phyloP scores from a whole-genome alignment of 2,888 invertebrate species.

The Cyrtodaria siliqua region DNA sequence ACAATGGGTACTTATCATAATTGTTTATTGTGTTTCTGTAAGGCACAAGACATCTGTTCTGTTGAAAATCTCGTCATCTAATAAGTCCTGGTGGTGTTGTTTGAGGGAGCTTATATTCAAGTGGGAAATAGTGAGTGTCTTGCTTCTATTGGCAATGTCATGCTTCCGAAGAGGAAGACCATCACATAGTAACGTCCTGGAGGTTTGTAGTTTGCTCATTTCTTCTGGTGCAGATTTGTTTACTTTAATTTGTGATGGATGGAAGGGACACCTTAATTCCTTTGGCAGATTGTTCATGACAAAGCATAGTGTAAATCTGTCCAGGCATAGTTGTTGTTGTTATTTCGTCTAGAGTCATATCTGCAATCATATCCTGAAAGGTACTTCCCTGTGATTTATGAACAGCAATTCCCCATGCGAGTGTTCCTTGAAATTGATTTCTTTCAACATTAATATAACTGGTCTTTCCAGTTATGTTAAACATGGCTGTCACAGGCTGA shows the following conservation, averaged over 20 bases:
- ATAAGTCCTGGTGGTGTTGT: constrained; percentile 15
- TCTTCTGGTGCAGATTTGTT: constrained; percentile 32
- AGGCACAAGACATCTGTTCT: constrained; percentile 15
- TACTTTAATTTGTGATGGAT: constrained; percentile 34
- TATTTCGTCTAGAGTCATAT: constrained; percentile 10
- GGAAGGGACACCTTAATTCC: constrained; percentile 40
- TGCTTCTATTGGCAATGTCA: too few species aligned
- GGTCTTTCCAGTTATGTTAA: constrained; percentile 10
- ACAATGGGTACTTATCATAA: too few species aligned
- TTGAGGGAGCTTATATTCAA: constrained; percentile 23
- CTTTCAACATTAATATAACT: constrained; percentile 23
- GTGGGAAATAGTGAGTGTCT: constrained; percentile 3
- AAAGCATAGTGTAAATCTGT: constrained; percentile 47
- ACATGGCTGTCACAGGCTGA: constrained; percentile 7
- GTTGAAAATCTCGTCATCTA: constrained; percentile 1
- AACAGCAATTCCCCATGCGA: constrained; percentile 35
- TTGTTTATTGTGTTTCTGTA: constrained; percentile 22
- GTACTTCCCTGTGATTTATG: constrained; percentile 47
- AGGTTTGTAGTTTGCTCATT: constrained; percentile 18
- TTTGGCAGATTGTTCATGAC: constrained; percentile 33
- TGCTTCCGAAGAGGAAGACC: too few species aligned
- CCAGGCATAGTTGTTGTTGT: constrained; percentile 34
- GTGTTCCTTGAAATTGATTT: constrained; percentile 35
- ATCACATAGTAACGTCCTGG: too few species aligned
- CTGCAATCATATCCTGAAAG: constrained; percentile 33